Base-by-base conservation (phyloP, 2,888 invertebrate genomes). In the Tetropium fuscum region DNA sequence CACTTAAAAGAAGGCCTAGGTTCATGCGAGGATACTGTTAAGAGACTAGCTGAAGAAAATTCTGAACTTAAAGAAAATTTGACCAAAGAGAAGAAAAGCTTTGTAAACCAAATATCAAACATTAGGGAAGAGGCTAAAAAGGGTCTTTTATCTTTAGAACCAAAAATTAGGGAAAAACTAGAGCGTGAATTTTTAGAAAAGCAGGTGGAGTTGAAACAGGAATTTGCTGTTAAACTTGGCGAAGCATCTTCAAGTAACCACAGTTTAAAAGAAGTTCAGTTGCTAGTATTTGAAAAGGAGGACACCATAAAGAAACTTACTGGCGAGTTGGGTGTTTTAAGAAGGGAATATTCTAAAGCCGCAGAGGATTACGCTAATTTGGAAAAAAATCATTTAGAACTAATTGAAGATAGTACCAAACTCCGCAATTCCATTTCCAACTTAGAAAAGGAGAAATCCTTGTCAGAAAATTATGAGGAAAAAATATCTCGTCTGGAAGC, bases 251-350 rank as follows among this genome's bases (percentile, higher is more conserved):
- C 66, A 10, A 74, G 63, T 30, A 66, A 71, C 19, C 59, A 68
- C 6, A 71, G 63, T 13, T 19, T 63, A 1, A 81, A 81, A 67
- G 84, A 86, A 60, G 64, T 84, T 41, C 84, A 86, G 64, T 77
- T 80, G 60, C 84, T 84, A 77, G 78, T 80, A 38, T 81, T 84
- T 68, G 83, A 84, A 74, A 83, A 81, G 45, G 83, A 84, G 59
- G 78, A 81, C 53, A 76, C 83, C 53, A 81, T 83, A 53, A 74
- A 74, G 49, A 79, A 72, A 32, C 70, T 79, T 1, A 53, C 25
- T 0, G 61, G 60, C 18, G 69, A 72, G 40, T 27, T 55, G 58
- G 68, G 41, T 68, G 80, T 53, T 7, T 19, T 62, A 16, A 64
- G 62, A 53, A 58, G 48, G 5, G 66, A 70, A 34, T 51, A 78